Evolutionary conservation across 92 coral and sea anemone species (phyloP), one percentile per base, ranked within the genome.

Genomic region (Diadumene lineata): DNA sequence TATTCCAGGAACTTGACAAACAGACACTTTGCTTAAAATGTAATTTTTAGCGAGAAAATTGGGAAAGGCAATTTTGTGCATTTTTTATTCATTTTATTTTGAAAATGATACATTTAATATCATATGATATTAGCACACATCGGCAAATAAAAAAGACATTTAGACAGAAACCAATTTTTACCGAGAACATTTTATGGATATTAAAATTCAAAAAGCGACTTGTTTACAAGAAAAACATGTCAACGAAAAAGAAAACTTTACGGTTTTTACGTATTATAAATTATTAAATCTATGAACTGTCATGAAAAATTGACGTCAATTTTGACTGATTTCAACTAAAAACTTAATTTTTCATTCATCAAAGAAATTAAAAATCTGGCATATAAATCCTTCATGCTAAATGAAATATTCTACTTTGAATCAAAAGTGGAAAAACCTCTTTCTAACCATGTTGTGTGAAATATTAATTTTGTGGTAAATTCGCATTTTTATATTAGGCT

Each of bases 401-500:
- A 38, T 4, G 48, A 48, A n/a, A 66, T 66, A 66, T 66, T 66
- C 32, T 53, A 2, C 8, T 53, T 53, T 15, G 19, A 53, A 53
- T 53, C 58, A 53, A 32, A 22, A 28, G 23, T 11, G n/a, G 68
- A 29, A 62, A 29, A 62, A 62, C 31, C 68, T 10, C 68, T 27
- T 62, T 16, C 10, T 28, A 28, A 11, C 68, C 68, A 30, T 62
- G 68, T 10, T 28, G 22, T 62, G 34, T 62, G 17, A 62, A 62
- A 62, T 62, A 62, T 62, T 62, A 28, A 62, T 62, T 53, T 26
- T 62, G 68, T 15, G 68, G 68, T 23, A 22, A 28, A 62, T 27
- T 28, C 68, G 31, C 27, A 62, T 62, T 28, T 62, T 4, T 62
- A 28, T 62, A 53, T 13, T 53, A 53, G 19, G 24, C 25, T 30